Evolutionary conservation across 2,113 vertebrate genomes (phyloP), one percentile per base, ranked within the genome.

Genomic region (Campylorhamphus procurvoides): DNA sequence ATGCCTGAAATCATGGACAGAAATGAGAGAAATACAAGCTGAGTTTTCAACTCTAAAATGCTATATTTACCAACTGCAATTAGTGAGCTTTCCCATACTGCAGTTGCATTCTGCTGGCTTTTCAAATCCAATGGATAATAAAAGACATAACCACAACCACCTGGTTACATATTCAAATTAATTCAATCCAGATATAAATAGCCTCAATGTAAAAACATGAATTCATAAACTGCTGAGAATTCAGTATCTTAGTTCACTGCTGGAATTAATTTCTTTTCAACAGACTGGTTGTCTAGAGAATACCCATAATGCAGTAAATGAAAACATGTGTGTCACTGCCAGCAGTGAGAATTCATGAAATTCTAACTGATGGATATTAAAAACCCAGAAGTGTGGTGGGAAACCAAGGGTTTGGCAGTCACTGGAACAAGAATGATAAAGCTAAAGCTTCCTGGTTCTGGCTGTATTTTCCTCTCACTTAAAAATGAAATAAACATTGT

Each of bases 181-280:
- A 96, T 96, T 96, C 87, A 88, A 89, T 78, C 87, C 95, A 89
- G 63, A 93, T 87, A 95, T 94, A 97, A 97, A 97, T 97, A 97
- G 96, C 63, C 78, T 96, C 88, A 59, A 94, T 93, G 66, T 86
- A 97, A 96, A 96, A 92, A 96, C 94, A 85, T 87, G 97, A 95
- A 95, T 96, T 96, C 92, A 90, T 85, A 92, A 97, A 96, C 84
- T 96, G 97, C 96, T 97, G 97, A 98, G 97, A 96, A 97, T 96
- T 97, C 95, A 93, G 93, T 93, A 97, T 97, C 93, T 84, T 47
- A 75, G 94, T 91, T 97, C 96, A 91, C 94, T 95, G 96, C 97
- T 97, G 97, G 97, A 95, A 97, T 97, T 97, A 94, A 97, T 97
- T 98, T 97, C 95, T 98, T 96, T 97, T 96, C 96, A 96, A 92